phyloP scores from a whole-genome alignment of 1,140 invertebrate species.

The Bombus balteatus region DNA sequence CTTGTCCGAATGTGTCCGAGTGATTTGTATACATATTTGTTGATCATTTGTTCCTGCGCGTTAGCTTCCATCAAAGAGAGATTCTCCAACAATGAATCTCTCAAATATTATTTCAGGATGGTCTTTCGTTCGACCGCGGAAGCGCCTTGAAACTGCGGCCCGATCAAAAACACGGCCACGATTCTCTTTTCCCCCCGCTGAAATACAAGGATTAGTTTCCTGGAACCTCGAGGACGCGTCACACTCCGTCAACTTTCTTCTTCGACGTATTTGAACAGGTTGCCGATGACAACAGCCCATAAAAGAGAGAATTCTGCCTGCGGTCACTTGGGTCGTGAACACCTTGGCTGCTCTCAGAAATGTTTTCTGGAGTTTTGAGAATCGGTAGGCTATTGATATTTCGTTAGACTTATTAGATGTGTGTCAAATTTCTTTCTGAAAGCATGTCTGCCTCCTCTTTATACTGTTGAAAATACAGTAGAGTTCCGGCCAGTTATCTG shows the following conservation, averaged over 20 bases:
- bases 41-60: slow-evolving; percentile 64
- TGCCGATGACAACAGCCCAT: slow-evolving; percentile 44
- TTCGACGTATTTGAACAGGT: slow-evolving; percentile 54
- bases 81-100: slow-evolving; percentile 36
- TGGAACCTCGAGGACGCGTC: slow-evolving; percentile 28
- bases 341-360: slow-evolving; percentile 1
- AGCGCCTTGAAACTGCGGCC: not conserved
- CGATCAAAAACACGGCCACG: slow-evolving; percentile 23
- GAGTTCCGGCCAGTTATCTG: not conserved
- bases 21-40: slow-evolving; percentile 67
- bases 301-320: not conserved
- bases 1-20: slow-evolving; percentile 32
- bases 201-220: slow-evolving; percentile 51
- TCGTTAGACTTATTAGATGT: slow-evolving; percentile 25
- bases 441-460: not conserved
- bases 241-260: slow-evolving; percentile 24
- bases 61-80: not conserved
- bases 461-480: not conserved
- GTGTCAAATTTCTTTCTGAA: not conserved
- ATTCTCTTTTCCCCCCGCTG: not conserved
- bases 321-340: slow-evolving; percentile 2
- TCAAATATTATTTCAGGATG: slow-evolving; percentile 72
- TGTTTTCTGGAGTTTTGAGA: not conserved
- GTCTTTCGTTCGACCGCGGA: not conserved
- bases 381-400: slow-evolving; percentile 27